A percentile compares a stretch with the other conserved stretches of the same genome.
Conservation (phyloP, 2,797 vertebrate species). For the Sciurus carolinensis region DNA sequence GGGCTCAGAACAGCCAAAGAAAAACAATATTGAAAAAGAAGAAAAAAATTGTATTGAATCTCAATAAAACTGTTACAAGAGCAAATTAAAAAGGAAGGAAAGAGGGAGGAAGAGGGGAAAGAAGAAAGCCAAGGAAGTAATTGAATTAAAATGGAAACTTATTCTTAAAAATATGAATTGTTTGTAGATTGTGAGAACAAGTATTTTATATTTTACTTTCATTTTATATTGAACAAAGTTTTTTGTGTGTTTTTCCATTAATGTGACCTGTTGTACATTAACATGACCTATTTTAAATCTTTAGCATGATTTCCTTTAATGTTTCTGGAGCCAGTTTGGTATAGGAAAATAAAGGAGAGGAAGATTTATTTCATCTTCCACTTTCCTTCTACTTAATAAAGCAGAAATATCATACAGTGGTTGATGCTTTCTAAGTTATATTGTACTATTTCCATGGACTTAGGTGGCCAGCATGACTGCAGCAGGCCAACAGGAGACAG, state of each 20-base stretch:
- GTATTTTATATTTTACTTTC: slow-evolving; percentile 49
- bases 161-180: not conserved
- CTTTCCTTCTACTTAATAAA: not conserved
- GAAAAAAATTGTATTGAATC: not conserved
- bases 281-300: not conserved
- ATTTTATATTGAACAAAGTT: not conserved
- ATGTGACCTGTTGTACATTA: not conserved
- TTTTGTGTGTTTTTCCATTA: not conserved
- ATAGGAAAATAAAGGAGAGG: not conserved
- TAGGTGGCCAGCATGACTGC: not conserved
- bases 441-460: not conserved
- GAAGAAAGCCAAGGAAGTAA: not conserved
- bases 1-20: not conserved
- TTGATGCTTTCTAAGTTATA: not conserved
- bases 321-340: not conserved
- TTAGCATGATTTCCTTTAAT: not conserved
- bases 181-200: not conserved
- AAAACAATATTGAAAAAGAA: not conserved
- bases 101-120: not conserved
- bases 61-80: not conserved
- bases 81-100: not conserved
- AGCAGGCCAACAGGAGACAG: not conserved
- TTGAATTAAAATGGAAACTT: not conserved
- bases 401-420: not conserved
- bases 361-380: not conserved